Evolutionary conservation across 2,888 invertebrate species (phyloP).

Genomic region (Syrphus vitripennis): DNA sequence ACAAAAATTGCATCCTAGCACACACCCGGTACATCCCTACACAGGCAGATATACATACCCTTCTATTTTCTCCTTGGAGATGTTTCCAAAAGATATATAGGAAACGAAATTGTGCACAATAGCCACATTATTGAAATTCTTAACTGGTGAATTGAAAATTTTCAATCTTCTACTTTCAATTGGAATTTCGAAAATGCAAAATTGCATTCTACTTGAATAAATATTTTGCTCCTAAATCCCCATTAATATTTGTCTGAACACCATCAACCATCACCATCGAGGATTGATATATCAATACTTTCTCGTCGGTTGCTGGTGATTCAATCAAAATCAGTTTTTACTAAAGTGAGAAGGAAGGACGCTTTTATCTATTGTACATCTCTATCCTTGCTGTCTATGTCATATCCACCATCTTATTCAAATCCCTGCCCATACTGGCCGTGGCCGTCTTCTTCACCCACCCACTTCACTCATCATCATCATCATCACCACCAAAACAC

Average conservation of each 20-base stretch:
- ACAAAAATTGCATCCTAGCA: neutral
- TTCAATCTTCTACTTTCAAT: conserved; percentile 33
- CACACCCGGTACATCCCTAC: neutral
- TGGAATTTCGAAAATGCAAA: conserved; percentile 60
- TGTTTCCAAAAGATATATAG: neutral
- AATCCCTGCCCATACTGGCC: conserved; percentile 8
- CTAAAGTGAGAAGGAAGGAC: neutral
- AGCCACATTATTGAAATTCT: conserved; percentile 62
- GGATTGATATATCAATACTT: conserved; percentile 61
- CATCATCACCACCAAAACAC: conserved; percentile 21
- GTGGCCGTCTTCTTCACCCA: neutral
- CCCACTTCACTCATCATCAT: conserved; percentile 21
- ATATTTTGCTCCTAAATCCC: conserved; percentile 26
- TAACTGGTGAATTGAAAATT: conserved; percentile 61
- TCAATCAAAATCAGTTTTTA: conserved; percentile 64
- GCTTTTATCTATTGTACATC: neutral
- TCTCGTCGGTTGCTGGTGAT: conserved; percentile 30
- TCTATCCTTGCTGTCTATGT: conserved; percentile 20
- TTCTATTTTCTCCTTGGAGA: neutral
- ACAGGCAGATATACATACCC: neutral
- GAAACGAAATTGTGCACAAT: conserved; percentile 55
- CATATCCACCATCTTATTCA: conserved; percentile 18
- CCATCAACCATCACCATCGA: neutral
- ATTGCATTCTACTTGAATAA: conserved; percentile 54
- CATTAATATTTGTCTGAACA: neutral